Percentiles rank a stretch among this genome's conserved stretches.
phyloP scores from a whole-genome alignment of 1,140 invertebrate species.

The Bombus polaris region DNA sequence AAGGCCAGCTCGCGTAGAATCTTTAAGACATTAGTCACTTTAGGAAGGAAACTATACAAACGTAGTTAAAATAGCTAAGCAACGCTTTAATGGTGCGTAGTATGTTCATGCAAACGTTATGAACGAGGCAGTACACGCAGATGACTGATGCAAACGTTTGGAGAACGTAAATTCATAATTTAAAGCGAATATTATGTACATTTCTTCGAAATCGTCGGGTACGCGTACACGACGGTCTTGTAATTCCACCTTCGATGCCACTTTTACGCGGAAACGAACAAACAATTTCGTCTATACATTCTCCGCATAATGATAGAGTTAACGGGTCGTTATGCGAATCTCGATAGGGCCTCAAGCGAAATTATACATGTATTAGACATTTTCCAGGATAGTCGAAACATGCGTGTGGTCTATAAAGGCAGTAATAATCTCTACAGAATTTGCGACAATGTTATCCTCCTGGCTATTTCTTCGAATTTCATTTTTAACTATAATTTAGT shows the following conservation, averaged over 20 bases:
- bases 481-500: neutral
- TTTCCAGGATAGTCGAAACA: neutral
- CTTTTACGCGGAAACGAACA: constrained; percentile 17
- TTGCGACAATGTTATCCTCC: neutral
- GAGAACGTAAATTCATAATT: constrained; percentile 14
- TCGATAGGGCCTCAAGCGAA: neutral
- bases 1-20: neutral
- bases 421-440: neutral
- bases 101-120: neutral
- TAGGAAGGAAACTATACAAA: neutral
- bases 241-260: constrained; percentile 27
- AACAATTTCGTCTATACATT: constrained; percentile 15
- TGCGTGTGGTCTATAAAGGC: constrained; percentile 4
- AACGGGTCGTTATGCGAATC: constrained; percentile 22
- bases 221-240: neutral
- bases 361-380: constrained; percentile 33
- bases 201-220: constrained; percentile 6
- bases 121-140: neutral
- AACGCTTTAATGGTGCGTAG: neutral
- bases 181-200: constrained; percentile 6
- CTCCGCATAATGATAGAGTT: constrained; percentile 33
- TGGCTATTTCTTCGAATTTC: neutral
- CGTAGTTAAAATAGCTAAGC: neutral
- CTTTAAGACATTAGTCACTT: neutral
- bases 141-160: neutral